Evolutionary conservation across 2,797 vertebrate genomes (phyloP).

Genomic region (Enteromius mattozi): DNA sequence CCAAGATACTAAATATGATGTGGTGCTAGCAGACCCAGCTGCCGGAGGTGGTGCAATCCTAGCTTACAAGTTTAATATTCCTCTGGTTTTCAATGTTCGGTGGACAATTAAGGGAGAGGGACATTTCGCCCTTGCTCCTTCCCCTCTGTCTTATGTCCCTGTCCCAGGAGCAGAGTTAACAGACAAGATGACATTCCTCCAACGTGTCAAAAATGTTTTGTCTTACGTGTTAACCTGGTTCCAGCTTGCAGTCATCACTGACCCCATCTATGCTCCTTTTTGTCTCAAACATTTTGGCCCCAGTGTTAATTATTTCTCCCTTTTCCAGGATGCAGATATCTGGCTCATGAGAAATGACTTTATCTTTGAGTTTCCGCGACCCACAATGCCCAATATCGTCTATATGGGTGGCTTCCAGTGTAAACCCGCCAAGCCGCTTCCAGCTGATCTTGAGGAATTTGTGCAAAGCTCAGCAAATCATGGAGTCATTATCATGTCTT

Average conservation of each 20-base stretch:
- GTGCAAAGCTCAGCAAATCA: conserved; percentile 55
- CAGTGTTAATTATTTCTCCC: conserved; percentile 47
- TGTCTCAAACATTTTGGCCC: conserved; percentile 51
- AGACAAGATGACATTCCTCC: conserved; percentile 58
- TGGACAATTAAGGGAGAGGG: conserved; percentile 56
- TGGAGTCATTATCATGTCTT: conserved; percentile 65
- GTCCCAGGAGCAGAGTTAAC: conserved; percentile 41
- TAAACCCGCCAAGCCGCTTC: conserved; percentile 53
- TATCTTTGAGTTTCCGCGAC: conserved; percentile 66
- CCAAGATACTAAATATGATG: conserved; percentile 50
- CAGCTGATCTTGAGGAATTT: conserved; percentile 56
- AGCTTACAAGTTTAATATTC: conserved; percentile 49
- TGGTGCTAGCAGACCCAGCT: conserved; percentile 54
- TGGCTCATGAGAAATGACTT: conserved; percentile 69
- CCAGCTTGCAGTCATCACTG: not conserved
- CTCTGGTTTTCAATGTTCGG: conserved; percentile 55
- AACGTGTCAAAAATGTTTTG: conserved; percentile 53
- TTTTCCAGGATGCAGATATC: conserved; percentile 62
- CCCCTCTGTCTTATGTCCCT: conserved; percentile 56
- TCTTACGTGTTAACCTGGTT: not conserved
- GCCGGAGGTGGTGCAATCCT: conserved; percentile 52
- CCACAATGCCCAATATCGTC: conserved; percentile 66
- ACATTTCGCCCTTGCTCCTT: conserved; percentile 56
- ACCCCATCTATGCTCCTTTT: conserved; percentile 31
- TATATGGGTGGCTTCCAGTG: conserved; percentile 69